Evolutionary conservation across 2,888 invertebrate genomes (phyloP), one percentile per base, ranked within the genome.

Genomic region (Acanthosepion esculentum): DNA sequence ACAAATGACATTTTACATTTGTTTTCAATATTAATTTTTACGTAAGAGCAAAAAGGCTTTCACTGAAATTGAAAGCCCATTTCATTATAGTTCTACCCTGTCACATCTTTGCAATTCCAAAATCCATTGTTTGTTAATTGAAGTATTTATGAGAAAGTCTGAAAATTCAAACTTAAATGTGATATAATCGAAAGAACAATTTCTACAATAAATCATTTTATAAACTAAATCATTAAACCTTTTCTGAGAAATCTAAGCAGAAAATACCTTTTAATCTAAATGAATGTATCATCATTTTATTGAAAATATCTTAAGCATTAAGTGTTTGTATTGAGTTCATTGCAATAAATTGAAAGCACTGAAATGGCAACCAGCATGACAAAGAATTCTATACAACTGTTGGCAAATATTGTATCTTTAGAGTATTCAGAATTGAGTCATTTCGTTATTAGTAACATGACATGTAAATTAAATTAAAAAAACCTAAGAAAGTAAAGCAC

Each of bases 281-380:
- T 78, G 78, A 78, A 78, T 78, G n/a, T 78, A n/a, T 78, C 78
- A 78, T 78, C 78, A n/a, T 78, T 78, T 33, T n/a, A 78, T 78
- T 78, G 78, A 78, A 78, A 78, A 78, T 78, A 78, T 78, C 78
- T 78, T 4, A 78, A 78, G 78, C 78, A 78, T 10, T 78, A n/a
- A 78, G n/a, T 15, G n/a, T 78, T n/a, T 78, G 78, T 78, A 78
- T 78, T 78, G 78, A 78, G n/a, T n/a, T 78, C n/a, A n/a, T n/a
- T 78, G 78, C 78, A n/a, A 78, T 78, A 78, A 78, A 78, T 78
- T 78, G 29, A 29, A 78, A 78, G 29, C n/a, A 78, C n/a, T 15
- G 12, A n/a, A 78, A 78, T 78, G n/a, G n/a, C n/a, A 78, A 78
- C 15, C n/a, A 78, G 78, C n/a, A 78, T 78, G n/a, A 78, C n/a